A percentile compares a stretch with the other conserved stretches of the same genome.
Evolutionary conservation across 1,140 invertebrate genomes (phyloP).

Genomic region (Ctenoplectra terminalis): DNA sequence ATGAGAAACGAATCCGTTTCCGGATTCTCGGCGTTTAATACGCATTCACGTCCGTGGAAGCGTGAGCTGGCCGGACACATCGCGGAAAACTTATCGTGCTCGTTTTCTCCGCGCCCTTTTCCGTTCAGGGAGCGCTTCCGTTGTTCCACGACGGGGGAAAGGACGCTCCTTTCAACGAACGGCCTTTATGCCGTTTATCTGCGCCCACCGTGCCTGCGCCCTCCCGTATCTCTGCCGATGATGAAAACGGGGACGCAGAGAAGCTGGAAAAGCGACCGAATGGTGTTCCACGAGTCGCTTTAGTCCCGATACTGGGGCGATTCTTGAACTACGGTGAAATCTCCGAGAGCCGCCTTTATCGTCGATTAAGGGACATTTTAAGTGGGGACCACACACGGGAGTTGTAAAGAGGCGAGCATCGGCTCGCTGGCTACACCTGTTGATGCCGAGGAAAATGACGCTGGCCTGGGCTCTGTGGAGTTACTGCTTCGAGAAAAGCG

Average conservation of each 20-base stretch:
- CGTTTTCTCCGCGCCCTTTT: slow-evolving; percentile 40
- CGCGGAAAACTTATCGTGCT: slow-evolving; percentile 62
- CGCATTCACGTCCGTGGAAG: slow-evolving; percentile 48
- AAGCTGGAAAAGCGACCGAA: background rate
- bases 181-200: slow-evolving; percentile 65
- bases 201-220: slow-evolving; percentile 24
- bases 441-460: slow-evolving; percentile 42
- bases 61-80: slow-evolving; percentile 39
- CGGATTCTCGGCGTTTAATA: slow-evolving; percentile 45
- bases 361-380: slow-evolving; percentile 24
- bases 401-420: slow-evolving; percentile 24
- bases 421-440: slow-evolving; percentile 46
- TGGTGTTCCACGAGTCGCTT: background rate
- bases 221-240: slow-evolving; percentile 10
- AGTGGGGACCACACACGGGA: background rate
- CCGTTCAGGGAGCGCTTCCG: slow-evolving; percentile 41
- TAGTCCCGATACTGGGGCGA: slow-evolving; percentile 8
- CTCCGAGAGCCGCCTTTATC: background rate
- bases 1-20: slow-evolving; percentile 15
- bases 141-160: slow-evolving; percentile 6
- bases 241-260: slow-evolving; percentile 31
- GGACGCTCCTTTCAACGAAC: slow-evolving; percentile 40
- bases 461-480: slow-evolving; percentile 1
- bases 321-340: background rate
- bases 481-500: slow-evolving; percentile 36